Evolutionary conservation across 2,113 vertebrate species (phyloP).

Genomic region (Tretioscincus oriximinensis): DNA sequence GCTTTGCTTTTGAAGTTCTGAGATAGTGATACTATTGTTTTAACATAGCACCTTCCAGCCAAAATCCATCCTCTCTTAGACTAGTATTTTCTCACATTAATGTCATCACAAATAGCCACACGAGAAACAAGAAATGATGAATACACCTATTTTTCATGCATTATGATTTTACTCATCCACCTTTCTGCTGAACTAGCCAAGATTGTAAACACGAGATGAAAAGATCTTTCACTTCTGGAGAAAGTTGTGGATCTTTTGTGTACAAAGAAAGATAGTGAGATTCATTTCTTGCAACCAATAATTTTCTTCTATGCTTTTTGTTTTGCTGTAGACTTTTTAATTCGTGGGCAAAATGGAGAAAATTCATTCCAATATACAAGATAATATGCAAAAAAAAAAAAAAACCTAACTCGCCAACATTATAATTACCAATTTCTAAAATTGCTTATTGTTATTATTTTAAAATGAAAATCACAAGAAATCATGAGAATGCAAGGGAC

Average conservation of each 20-base stretch:
- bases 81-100: constrained; percentile 17
- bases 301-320: not conserved
- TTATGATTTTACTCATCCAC: constrained; percentile 5
- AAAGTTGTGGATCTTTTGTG: not conserved
- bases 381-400: not conserved
- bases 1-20: constrained; percentile 16
- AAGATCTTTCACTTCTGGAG: constrained; percentile 1
- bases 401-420: not conserved
- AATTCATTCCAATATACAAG: not conserved
- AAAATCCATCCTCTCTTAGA: constrained; percentile 30
- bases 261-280: not conserved
- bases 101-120: constrained; percentile 9
- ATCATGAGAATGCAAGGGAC: not conserved
- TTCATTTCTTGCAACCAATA: not conserved
- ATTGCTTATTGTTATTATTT: not conserved
- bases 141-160: constrained; percentile 17
- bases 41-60: not conserved
- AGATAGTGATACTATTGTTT: not conserved
- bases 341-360: fast-evolving
- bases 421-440: not conserved
- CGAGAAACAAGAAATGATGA: constrained; percentile 15
- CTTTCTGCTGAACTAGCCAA: not conserved
- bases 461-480: not conserved
- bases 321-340: not conserved
- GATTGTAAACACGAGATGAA: constrained; percentile 11